A percentile compares a stretch with the other conserved stretches of the same genome.
These are phyloP conservation scores for Drosophila sucinea DNA, from an alignment of 1,140 invertebrate species.

Conservation along the genomic window DNA sequence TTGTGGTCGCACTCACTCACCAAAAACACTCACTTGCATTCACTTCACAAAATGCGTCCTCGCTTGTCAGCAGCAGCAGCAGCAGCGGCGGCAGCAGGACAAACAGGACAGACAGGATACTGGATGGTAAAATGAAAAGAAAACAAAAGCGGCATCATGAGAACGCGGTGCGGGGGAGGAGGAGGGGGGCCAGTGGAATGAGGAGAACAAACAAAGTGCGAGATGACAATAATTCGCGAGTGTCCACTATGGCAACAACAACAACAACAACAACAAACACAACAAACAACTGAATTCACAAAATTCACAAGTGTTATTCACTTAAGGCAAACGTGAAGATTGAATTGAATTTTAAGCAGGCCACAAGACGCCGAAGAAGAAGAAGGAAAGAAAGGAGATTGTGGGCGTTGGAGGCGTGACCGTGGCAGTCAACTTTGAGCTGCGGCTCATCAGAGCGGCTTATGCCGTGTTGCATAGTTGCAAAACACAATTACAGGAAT, in stretches of 20 bases:
- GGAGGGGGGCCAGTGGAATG: neutral
- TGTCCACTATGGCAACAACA: constrained; percentile 6
- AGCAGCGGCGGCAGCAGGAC: neutral
- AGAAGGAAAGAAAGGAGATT: neutral
- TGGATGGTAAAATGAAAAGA: constrained; percentile 4
- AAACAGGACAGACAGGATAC: neutral
- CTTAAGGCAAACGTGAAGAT: constrained; percentile 1
- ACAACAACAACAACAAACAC: neutral
- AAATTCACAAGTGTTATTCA: constrained; percentile 1
- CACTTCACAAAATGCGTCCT: constrained; percentile 12
- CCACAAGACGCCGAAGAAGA: neutral
- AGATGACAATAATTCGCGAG: constrained; percentile 4
- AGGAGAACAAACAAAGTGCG: neutral
- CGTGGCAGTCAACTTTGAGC: neutral
- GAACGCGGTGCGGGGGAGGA: neutral
- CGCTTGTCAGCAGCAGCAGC: constrained; percentile 4
- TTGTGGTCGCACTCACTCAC: neutral
- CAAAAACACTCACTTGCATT: constrained; percentile 11
- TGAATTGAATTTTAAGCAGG: constrained; percentile 3
- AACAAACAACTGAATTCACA: neutral
- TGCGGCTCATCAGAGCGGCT: neutral
- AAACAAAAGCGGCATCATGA: neutral
- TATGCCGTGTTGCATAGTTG: constrained; percentile 1
- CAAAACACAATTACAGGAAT: neutral
- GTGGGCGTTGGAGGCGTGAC: neutral